phyloP scores from a whole-genome alignment of 2,797 vertebrate species.

The Miopithecus talapoin region DNA sequence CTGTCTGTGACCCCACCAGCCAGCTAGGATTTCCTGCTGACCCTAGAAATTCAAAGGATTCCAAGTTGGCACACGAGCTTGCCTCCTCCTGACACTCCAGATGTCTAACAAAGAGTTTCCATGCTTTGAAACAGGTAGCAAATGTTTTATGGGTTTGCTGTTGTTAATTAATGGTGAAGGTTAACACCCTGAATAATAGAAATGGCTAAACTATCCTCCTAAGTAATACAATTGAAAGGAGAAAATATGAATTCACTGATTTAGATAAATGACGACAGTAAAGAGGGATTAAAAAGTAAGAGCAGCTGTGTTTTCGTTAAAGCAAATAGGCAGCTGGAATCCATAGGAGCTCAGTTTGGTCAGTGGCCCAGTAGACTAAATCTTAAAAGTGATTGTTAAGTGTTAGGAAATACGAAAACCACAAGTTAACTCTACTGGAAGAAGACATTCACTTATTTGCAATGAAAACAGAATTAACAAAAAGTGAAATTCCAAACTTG shows the following conservation, averaged over 20 bases:
- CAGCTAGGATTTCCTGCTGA: conserved; percentile 68
- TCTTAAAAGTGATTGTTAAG: conserved; percentile 54
- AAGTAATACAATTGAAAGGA: conserved; percentile 54
- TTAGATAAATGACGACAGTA: conserved; percentile 59
- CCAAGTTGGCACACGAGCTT: conserved; percentile 33
- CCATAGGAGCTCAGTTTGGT: conserved; percentile 59
- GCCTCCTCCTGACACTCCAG: conserved; percentile 40
- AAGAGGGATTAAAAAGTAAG: conserved; percentile 41
- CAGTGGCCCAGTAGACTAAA: conserved; percentile 58
- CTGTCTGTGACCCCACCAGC: conserved; percentile 62
- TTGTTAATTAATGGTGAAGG: conserved; percentile 58
- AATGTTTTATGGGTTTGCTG: conserved; percentile 52
- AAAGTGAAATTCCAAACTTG: background rate
- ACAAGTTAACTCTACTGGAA: background rate
- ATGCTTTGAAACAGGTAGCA: conserved; percentile 68
- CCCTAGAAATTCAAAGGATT: conserved; percentile 64
- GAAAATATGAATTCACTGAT: conserved; percentile 54
- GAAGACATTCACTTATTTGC: background rate
- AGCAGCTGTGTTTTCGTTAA: conserved; percentile 76
- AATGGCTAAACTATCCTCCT: background rate
- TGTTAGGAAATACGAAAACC: conserved; percentile 49
- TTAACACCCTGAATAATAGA: conserved; percentile 54
- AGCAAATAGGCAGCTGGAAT: conserved; percentile 71
- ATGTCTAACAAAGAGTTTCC: conserved; percentile 46
- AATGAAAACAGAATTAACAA: background rate